Evolutionary conservation across 2,797 vertebrate genomes (phyloP).

Genomic region (Enteromius fasciolatus): DNA sequence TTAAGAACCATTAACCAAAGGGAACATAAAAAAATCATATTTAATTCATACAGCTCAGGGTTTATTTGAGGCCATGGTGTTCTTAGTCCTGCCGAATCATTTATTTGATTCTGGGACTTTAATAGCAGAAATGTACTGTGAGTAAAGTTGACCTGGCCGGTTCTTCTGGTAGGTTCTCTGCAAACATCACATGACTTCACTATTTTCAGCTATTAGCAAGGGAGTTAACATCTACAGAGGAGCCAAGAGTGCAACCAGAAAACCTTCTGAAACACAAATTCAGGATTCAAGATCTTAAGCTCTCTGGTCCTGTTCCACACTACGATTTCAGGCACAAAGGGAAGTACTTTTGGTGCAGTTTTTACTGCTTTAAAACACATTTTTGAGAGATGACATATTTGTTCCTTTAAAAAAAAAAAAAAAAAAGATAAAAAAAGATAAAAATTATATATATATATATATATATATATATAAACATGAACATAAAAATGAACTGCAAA

Average conservation of each 20-base stretch:
- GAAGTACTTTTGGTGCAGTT: not conserved
- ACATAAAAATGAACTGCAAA: too few species aligned
- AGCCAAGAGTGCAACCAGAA: conserved; percentile 27
- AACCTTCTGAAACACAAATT: not conserved
- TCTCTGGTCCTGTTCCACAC: not conserved
- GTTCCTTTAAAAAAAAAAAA: not conserved
- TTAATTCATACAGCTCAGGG: not conserved
- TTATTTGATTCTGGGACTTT: not conserved
- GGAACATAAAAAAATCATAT: not conserved
- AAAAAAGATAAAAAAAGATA: too few species aligned
- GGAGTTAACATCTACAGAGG: not conserved
- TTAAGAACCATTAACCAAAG: conserved; percentile 7
- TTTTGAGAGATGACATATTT: not conserved
- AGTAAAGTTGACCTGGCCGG: not conserved
- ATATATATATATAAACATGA: too few species aligned
- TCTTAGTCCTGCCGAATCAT: not conserved
- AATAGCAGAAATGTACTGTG: conserved; percentile 2
- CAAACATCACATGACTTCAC: conserved; percentile 15
- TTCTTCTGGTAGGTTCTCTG: conserved; percentile 6
- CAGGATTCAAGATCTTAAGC: not conserved
- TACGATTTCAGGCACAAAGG: not conserved
- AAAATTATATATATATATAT: too few species aligned
- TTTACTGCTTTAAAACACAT: not conserved
- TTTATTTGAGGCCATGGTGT: conserved; percentile 3
- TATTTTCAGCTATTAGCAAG: conserved; percentile 36